These are phyloP conservation scores for Cromileptes altivelis DNA, from an alignment of 2,113 vertebrate genomes.

Conservation along the genomic window DNA sequence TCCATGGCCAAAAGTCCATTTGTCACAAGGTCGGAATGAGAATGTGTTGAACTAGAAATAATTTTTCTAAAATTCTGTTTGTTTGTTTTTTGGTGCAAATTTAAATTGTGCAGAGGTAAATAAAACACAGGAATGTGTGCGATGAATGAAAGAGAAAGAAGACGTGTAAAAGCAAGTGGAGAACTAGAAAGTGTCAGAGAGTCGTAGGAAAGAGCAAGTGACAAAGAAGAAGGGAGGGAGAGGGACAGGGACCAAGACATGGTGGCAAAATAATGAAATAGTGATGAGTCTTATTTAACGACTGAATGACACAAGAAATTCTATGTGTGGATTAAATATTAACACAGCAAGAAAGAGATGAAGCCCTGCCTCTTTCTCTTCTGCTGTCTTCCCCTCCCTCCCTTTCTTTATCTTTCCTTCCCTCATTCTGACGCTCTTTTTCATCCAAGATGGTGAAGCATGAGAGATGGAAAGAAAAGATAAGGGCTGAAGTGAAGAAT, in stretches of 20 bases:
- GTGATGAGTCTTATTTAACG: constrained; percentile 63
- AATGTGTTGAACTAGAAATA: too few species aligned
- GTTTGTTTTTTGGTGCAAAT: background rate
- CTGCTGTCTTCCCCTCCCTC: background rate
- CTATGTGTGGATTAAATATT: constrained; percentile 64
- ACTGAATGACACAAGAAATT: constrained; percentile 42
- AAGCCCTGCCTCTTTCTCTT: background rate
- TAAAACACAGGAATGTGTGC: background rate
- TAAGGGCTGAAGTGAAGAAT: constrained; percentile 4
- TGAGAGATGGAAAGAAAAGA: background rate
- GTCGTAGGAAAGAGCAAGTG: background rate
- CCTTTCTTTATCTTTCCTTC: background rate
- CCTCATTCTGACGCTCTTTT: constrained; percentile 5
- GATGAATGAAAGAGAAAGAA: background rate
- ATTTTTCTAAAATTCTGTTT: too few species aligned
- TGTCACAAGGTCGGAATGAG: too few species aligned
- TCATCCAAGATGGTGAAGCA: constrained; percentile 32
- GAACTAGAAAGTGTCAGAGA: background rate
- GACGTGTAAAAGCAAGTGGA: background rate
- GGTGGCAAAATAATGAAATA: constrained; percentile 50
- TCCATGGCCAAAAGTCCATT: too few species aligned
- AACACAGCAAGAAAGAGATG: constrained; percentile 45
- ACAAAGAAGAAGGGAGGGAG: background rate
- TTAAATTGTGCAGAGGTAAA: background rate
- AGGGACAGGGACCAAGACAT: background rate